A percentile compares a stretch with the other conserved stretches of the same genome.
Evolutionary conservation across 2,797 vertebrate species (phyloP).

Genomic region (Dendrocincla fuliginosa): DNA sequence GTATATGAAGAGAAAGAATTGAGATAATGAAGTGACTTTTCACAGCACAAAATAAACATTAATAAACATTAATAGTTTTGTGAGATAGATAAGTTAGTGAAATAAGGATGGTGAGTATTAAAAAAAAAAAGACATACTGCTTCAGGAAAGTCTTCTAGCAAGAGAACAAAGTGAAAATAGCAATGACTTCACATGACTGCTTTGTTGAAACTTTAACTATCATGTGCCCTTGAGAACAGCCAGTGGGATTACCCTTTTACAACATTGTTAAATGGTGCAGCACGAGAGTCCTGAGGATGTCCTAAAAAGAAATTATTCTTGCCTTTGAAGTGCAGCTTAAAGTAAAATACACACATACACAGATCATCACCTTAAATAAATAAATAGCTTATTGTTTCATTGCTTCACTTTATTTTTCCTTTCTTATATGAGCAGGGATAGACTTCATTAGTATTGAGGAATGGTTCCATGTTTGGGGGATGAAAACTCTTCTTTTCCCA

Average conservation of each 20-base stretch:
- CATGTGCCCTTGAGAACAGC: neutral
- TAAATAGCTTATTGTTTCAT: neutral
- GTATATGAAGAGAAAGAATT: neutral
- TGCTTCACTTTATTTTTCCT: neutral
- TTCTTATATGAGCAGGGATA: neutral
- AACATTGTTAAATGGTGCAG: neutral
- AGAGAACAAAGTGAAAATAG: neutral
- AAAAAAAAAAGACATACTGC: neutral
- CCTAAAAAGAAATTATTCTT: neutral
- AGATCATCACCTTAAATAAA: neutral
- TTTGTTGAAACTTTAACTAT: neutral
- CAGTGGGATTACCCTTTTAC: neutral
- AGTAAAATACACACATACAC: neutral
- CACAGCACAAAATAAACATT: neutral
- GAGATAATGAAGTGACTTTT: conserved; percentile 15
- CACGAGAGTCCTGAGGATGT: neutral
- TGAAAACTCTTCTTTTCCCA: neutral
- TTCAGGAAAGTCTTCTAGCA: neutral
- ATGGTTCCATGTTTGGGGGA: neutral
- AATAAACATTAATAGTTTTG: neutral
- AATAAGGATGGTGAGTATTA: neutral
- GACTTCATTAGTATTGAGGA: neutral
- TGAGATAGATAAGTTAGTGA: neutral
- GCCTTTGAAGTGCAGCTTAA: neutral
- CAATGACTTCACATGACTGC: neutral